Conservation (phyloP, 2,113 vertebrate genomes). For the Oncorhynchus masou region DNA sequence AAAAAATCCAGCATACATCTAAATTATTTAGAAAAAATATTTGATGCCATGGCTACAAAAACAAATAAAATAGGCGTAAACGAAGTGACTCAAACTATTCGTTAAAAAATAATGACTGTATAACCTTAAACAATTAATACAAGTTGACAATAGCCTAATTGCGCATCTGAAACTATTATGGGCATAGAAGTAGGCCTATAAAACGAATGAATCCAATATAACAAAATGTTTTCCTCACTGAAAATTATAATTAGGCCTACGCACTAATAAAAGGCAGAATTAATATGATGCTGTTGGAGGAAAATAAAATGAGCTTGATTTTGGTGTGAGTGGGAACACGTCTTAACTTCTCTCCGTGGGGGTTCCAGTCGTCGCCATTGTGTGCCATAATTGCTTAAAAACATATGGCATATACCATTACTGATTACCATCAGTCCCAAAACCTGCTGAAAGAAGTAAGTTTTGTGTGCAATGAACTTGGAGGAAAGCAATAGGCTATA, state of each 20-base stretch:
- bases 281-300: too few relatives aligned
- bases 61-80: too few relatives aligned
- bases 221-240: neutral
- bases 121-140: too few relatives aligned
- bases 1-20: too few relatives aligned
- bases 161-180: too few relatives aligned
- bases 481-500: neutral
- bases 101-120: too few relatives aligned
- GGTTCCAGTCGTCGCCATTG: conserved; percentile 79
- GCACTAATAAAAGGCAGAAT: neutral
- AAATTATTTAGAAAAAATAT: neutral
- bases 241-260: neutral
- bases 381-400: conserved; percentile 88
- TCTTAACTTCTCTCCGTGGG: conserved; percentile 83
- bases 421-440: conserved; percentile 87
- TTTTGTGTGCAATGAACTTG: conserved; percentile 50
- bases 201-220: too few relatives aligned
- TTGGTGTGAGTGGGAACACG: conserved; percentile 76
- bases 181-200: too few relatives aligned
- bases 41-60: too few relatives aligned
- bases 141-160: too few relatives aligned
- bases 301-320: conserved; percentile 43
- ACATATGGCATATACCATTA: conserved; percentile 95
- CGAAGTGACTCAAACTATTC: too few relatives aligned
- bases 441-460: conserved; percentile 81